These are phyloP conservation scores for Xylocampa areola DNA, from an alignment of 2,888 invertebrate genomes.

Conservation along the genomic window DNA sequence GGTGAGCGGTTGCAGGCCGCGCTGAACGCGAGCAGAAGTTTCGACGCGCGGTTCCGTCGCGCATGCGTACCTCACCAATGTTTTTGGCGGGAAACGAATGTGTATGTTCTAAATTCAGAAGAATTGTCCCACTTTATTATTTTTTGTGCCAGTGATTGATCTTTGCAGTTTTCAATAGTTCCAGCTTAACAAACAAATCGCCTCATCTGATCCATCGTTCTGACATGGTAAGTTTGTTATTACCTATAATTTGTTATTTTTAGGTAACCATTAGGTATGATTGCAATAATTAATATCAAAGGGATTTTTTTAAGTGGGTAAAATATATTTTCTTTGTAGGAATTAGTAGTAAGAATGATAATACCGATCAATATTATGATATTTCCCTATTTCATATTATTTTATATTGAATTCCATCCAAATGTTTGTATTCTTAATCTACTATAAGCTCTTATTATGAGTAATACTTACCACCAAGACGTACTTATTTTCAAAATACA, in stretches of 20 bases:
- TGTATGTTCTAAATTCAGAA: conserved; percentile 46
- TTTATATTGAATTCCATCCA: too few species aligned
- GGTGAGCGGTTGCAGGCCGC: conserved; percentile 70
- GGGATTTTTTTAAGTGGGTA: too few species aligned
- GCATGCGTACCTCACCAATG: conserved; percentile 70
- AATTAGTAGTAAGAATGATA: too few species aligned
- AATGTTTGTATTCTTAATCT: too few species aligned
- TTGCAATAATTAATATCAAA: not conserved
- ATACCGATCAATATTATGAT: too few species aligned
- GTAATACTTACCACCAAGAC: too few species aligned
- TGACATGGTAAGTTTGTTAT: conserved; percentile 40
- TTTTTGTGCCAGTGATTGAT: conserved; percentile 40
- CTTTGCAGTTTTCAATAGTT: conserved; percentile 12
- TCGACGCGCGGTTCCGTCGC: conserved; percentile 75
- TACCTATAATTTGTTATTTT: not conserved
- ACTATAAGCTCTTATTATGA: too few species aligned
- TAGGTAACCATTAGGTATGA: not conserved
- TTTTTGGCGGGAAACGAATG: conserved; percentile 74
- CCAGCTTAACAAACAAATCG: not conserved
- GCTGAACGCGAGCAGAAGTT: conserved; percentile 73
- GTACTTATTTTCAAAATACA: too few species aligned
- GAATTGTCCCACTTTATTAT: conserved; percentile 6
- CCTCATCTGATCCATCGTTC: not conserved
- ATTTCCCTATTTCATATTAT: too few species aligned
- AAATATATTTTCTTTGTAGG: too few species aligned